A percentile compares a stretch with the other conserved stretches of the same genome.
phyloP scores from a whole-genome alignment of 2,888 invertebrate species.

The Altica lythri region DNA sequence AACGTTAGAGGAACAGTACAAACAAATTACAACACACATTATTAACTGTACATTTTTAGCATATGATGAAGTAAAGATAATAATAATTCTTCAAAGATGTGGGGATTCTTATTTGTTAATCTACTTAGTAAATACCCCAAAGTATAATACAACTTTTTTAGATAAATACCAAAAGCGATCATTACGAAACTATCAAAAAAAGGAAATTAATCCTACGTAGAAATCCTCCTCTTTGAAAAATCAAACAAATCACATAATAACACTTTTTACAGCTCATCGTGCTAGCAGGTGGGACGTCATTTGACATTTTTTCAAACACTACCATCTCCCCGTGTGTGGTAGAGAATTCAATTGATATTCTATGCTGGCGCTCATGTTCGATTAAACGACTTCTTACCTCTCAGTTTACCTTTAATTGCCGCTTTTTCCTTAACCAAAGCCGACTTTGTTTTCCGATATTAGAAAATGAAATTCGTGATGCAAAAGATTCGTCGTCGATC shows the following conservation, averaged over 20 bases:
- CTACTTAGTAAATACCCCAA: too few species aligned
- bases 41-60: too few species aligned
- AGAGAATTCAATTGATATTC: constrained; percentile 42
- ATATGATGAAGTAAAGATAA: too few species aligned
- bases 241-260: constrained; percentile 1
- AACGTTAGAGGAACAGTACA: too few species aligned
- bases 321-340: constrained; percentile 31
- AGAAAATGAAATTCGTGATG: constrained; percentile 33
- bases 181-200: too few species aligned
- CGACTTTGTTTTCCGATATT: constrained; percentile 26
- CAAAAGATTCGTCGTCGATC: constrained; percentile 17
- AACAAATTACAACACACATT: too few species aligned
- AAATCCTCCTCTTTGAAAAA: too few species aligned
- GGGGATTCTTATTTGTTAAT: too few species aligned
- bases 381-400: constrained; percentile 37
- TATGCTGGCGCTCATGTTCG: constrained; percentile 38
- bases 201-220: too few species aligned
- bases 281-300: constrained; percentile 3
- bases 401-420: constrained; percentile 40
- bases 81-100: too few species aligned
- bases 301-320: constrained; percentile 13
- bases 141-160: too few species aligned
- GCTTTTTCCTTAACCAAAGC: constrained; percentile 32
- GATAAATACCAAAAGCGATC: too few species aligned
- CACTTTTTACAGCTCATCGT: neutral